Evolutionary conservation across 2,888 invertebrate genomes (phyloP).

Genomic region (Synergus umbraculus): DNA sequence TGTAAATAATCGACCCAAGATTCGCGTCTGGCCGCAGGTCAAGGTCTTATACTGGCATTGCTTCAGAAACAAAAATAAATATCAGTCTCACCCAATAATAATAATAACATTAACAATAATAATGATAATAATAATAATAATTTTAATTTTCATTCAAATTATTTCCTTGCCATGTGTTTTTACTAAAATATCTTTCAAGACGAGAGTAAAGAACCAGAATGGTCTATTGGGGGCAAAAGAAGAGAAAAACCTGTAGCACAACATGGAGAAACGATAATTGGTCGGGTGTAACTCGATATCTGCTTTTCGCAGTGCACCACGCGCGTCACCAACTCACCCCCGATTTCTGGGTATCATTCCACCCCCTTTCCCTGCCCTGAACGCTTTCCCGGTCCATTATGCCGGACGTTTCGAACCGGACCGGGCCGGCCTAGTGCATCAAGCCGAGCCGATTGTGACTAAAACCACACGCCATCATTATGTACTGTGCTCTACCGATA

Average conservation of each 20-base stretch:
- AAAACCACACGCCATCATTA: conserved; percentile 74
- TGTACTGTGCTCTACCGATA: conserved; percentile 73
- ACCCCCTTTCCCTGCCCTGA: conserved; percentile 44
- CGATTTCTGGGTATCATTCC: not conserved
- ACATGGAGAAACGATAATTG: conserved; percentile 71
- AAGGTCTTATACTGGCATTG: conserved; percentile 14
- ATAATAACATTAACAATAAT: no score
- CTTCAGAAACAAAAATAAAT: conserved; percentile 30
- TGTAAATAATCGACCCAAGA: conserved; percentile 28
- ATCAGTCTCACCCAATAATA: conserved; percentile 18
- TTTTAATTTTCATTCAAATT: no score
- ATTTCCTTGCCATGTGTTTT: no score
- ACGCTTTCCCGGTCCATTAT: conserved; percentile 50
- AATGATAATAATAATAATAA: not conserved
- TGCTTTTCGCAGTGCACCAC: conserved; percentile 66
- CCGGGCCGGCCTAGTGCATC: no score
- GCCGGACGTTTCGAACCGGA: conserved; percentile 39
- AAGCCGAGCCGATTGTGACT: conserved; percentile 65
- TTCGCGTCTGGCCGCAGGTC: conserved; percentile 23
- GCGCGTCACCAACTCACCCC: conserved; percentile 55
- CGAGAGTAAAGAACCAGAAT: not conserved
- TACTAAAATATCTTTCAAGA: no score
- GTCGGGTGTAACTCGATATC: conserved; percentile 70
- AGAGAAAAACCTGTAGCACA: conserved; percentile 56
- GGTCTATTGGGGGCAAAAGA: conserved; percentile 3